phyloP scores from a whole-genome alignment of 1,140 invertebrate genomes.

The Onthophagus taurus region DNA sequence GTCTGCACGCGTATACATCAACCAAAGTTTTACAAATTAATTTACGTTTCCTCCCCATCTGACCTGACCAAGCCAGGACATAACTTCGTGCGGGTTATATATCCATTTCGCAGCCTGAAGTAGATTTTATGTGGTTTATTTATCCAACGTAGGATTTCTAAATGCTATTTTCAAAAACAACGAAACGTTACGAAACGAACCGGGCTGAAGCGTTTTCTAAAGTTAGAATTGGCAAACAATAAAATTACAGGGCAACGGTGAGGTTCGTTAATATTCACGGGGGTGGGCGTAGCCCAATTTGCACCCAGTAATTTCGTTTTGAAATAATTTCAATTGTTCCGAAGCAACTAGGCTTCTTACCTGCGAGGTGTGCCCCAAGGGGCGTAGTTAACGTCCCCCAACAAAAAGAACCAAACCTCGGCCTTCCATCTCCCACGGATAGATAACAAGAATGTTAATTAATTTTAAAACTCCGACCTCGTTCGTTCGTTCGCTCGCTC shows the following conservation, averaged over 20 bases:
- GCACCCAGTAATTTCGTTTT: constrained; percentile 4
- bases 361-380: neutral
- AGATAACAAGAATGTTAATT: constrained; percentile 5
- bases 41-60: too few species aligned
- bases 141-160: too few species aligned
- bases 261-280: constrained; percentile 2
- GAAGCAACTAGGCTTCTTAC: neutral
- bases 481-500: neutral
- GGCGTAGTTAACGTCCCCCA: neutral
- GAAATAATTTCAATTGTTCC: constrained; percentile 5
- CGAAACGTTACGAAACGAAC: too few species aligned
- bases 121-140: too few species aligned
- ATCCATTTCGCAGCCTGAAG: too few species aligned
- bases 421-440: neutral
- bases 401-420: neutral
- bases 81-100: too few species aligned
- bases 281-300: neutral
- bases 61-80: too few species aligned
- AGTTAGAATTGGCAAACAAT: constrained; percentile 6
- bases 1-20: too few species aligned
- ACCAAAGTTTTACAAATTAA: too few species aligned
- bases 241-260: neutral
- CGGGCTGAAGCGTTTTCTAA: too few species aligned
- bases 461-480: constrained; percentile 6
- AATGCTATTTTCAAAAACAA: too few species aligned